Conservation (phyloP, 2,888 invertebrate genomes). For the Pammene aurita region DNA sequence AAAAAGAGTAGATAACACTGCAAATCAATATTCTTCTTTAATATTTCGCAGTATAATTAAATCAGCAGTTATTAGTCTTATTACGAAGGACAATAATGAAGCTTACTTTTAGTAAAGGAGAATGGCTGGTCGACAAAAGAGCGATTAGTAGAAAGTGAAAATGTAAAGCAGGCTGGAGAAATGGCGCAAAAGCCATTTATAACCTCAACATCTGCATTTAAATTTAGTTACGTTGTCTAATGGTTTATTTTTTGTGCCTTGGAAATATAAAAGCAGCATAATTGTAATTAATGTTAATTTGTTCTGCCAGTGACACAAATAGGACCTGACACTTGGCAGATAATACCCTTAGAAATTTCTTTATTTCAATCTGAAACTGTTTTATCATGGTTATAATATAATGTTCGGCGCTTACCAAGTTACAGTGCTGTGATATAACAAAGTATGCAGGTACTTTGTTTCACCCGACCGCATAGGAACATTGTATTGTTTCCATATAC, state of each 20-base stretch:
- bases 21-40: too few relatives aligned
- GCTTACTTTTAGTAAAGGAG: constrained; percentile 16
- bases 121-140: constrained; percentile 26
- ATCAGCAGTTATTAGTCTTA: neutral
- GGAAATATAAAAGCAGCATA: constrained; percentile 4
- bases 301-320: neutral
- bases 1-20: too few relatives aligned
- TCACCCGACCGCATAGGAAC: constrained; percentile 74
- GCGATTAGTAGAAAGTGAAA: constrained; percentile 37
- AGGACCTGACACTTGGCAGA: neutral
- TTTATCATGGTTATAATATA: neutral
- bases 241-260: constrained; percentile 12
- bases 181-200: constrained; percentile 37
- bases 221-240: constrained; percentile 33
- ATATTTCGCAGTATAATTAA: too few relatives aligned
- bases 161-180: constrained; percentile 35
- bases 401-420: constrained; percentile 1
- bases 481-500: constrained; percentile 64
- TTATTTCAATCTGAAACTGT: neutral
- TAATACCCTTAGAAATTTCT: too few relatives aligned
- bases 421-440: constrained; percentile 49
- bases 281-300: neutral
- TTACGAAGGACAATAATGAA: constrained; percentile 14
- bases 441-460: constrained; percentile 67
- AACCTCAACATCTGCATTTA: constrained; percentile 36